Evolutionary conservation across 2,113 vertebrate genomes (phyloP).

Genomic region (Corythornis madagascariensis): DNA sequence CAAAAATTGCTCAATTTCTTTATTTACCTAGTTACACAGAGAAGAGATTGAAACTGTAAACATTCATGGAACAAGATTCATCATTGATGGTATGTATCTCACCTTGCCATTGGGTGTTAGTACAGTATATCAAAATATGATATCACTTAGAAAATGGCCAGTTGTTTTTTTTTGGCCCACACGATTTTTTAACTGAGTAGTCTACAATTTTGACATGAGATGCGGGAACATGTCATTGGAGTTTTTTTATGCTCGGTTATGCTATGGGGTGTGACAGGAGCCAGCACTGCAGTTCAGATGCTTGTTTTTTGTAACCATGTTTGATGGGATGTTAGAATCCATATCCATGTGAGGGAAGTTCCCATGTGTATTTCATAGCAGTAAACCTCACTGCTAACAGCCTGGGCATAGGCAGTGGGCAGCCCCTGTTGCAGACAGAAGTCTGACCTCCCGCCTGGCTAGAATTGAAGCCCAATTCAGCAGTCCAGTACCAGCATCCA

Average conservation of each 20-base stretch:
- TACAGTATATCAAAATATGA: background rate
- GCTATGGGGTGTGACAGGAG: background rate
- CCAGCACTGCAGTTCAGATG: background rate
- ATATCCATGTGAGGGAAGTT: too few relatives aligned
- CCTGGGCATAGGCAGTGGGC: background rate
- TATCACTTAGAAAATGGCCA: background rate
- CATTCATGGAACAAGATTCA: conserved; percentile 85
- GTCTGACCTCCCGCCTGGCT: too few relatives aligned
- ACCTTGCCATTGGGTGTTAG: background rate
- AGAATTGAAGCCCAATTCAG: background rate
- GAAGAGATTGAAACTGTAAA: conserved; percentile 89
- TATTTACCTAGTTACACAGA: conserved; percentile 81
- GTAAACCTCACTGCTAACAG: background rate
- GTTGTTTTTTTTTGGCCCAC: background rate
- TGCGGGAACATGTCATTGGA: background rate
- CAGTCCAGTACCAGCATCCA: background rate
- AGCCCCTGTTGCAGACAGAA: background rate
- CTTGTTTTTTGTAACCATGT: background rate
- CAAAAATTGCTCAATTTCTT: background rate
- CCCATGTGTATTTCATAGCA: background rate
- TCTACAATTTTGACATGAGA: background rate
- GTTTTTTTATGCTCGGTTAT: background rate
- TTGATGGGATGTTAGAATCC: background rate
- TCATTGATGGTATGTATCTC: conserved; percentile 85
- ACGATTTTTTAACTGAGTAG: background rate